Evolutionary conservation across 2,888 invertebrate genomes (phyloP).

Genomic region (Drosophila nr. perissopoda): DNA sequence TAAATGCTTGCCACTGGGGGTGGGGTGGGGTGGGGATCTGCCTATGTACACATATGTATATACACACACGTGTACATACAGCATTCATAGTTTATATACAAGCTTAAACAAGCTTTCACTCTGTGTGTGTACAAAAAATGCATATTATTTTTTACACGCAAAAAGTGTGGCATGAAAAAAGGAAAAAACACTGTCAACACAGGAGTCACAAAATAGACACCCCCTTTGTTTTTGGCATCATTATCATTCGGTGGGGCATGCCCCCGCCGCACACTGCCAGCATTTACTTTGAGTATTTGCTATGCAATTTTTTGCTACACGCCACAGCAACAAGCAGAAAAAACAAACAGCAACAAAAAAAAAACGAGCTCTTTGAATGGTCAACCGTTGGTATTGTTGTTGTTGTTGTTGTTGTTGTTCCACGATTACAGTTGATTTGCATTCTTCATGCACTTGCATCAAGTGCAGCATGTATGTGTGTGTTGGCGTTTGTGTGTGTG

Average conservation of each 20-base stretch:
- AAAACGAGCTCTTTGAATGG: constrained; percentile 37
- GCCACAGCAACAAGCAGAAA: constrained; percentile 25
- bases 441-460: constrained; percentile 40
- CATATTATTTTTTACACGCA: constrained; percentile 69
- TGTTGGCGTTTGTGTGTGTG: constrained; percentile 1
- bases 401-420: constrained; percentile 38
- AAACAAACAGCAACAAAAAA: constrained; percentile 31
- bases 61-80: background rate
- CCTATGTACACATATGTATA: constrained; percentile 15
- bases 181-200: constrained; percentile 28
- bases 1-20: constrained; percentile 17
- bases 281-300: constrained; percentile 64
- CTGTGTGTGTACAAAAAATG: constrained; percentile 47
- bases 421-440: constrained; percentile 60
- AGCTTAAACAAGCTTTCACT: constrained; percentile 53
- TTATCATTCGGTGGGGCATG: constrained; percentile 26
- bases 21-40: background rate
- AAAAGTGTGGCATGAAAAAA: constrained; percentile 64
- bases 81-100: constrained; percentile 41
- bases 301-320: constrained; percentile 67
- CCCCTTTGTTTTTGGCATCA: constrained; percentile 36
- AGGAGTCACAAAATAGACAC: background rate
- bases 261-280: background rate
- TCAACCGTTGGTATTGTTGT: constrained; percentile 34
- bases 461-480: constrained; percentile 3